A percentile compares a stretch with the other conserved stretches of the same genome.
Evolutionary conservation across 1,140 invertebrate species (phyloP).

Genomic region (Bemisia tabaci): DNA sequence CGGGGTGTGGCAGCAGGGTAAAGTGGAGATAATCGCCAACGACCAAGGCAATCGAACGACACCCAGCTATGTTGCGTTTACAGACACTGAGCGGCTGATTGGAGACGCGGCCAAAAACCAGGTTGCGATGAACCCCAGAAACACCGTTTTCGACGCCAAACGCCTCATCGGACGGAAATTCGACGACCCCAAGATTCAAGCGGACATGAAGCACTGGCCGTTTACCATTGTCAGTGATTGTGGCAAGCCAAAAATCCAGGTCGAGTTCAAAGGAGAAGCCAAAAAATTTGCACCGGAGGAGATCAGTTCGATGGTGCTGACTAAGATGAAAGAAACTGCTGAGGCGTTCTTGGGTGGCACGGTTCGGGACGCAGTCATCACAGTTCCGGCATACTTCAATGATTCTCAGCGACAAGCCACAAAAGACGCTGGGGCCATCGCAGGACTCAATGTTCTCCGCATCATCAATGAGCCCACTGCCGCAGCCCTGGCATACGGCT

Average conservation of each 20-base stretch:
- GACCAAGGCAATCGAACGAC: no score
- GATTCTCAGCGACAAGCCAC: no score
- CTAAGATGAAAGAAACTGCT: no score
- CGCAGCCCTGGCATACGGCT: conserved; percentile 70
- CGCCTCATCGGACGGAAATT: no score
- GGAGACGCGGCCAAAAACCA: conserved; percentile 38
- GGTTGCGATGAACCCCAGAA: conserved; percentile 70
- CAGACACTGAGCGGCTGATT: no score
- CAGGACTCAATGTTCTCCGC: no score
- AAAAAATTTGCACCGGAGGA: conserved; percentile 64
- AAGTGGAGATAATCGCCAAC: conserved; percentile 86
- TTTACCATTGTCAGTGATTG: conserved; percentile 44
- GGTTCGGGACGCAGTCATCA: conserved; percentile 49
- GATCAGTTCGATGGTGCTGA: no score
- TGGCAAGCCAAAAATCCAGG: conserved; percentile 45
- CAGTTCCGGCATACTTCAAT: conserved; percentile 61
- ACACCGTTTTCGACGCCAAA: no score
- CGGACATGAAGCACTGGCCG: no score
- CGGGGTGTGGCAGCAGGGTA: no score
- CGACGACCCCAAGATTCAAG: conserved; percentile 52
- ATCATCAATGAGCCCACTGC: conserved; percentile 72
- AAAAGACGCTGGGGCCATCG: no score
- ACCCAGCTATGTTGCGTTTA: no score
- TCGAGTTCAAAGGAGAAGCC: conserved; percentile 48
- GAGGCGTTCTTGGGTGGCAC: conserved; percentile 39